Evolutionary conservation across 2,113 vertebrate genomes (phyloP).

Genomic region (Tretioscincus oriximinensis): DNA sequence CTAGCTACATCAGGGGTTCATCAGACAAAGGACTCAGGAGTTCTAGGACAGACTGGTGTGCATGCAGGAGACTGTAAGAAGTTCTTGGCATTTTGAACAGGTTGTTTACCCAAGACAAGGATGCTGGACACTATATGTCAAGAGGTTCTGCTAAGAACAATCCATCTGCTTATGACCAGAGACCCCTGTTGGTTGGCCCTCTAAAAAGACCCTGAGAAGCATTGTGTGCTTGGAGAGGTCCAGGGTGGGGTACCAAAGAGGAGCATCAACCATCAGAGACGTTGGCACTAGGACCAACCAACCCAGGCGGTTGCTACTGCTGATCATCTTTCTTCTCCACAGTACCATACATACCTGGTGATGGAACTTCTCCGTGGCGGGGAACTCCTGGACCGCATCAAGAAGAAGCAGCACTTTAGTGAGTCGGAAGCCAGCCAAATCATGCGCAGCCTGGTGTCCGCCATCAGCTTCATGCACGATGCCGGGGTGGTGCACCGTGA

Average conservation of each 20-base stretch:
- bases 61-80: too few relatives aligned
- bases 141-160: too few relatives aligned
- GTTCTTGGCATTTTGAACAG: too few relatives aligned
- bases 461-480: constrained; percentile 91
- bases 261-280: too few relatives aligned
- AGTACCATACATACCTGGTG: constrained; percentile 90
- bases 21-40: too few relatives aligned
- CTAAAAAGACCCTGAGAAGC: not conserved
- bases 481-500: constrained; percentile 90
- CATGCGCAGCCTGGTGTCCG: constrained; percentile 85
- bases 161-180: too few relatives aligned
- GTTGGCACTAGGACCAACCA: too few relatives aligned
- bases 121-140: not conserved
- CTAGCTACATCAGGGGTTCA: too few relatives aligned
- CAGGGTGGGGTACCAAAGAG: fast-evolving
- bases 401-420: constrained; percentile 86
- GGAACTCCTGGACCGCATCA: constrained; percentile 87
- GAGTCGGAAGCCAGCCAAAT: constrained; percentile 90
- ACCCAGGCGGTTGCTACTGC: too few relatives aligned
- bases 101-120: too few relatives aligned
- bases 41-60: too few relatives aligned
- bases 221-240: not conserved
- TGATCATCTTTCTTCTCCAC: not conserved
- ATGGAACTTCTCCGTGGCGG: constrained; percentile 88
- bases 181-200: not conserved